Evolutionary conservation across 2,888 invertebrate genomes (phyloP), one percentile per base, ranked within the genome.

Genomic region (Pollenia griseotomentosa): DNA sequence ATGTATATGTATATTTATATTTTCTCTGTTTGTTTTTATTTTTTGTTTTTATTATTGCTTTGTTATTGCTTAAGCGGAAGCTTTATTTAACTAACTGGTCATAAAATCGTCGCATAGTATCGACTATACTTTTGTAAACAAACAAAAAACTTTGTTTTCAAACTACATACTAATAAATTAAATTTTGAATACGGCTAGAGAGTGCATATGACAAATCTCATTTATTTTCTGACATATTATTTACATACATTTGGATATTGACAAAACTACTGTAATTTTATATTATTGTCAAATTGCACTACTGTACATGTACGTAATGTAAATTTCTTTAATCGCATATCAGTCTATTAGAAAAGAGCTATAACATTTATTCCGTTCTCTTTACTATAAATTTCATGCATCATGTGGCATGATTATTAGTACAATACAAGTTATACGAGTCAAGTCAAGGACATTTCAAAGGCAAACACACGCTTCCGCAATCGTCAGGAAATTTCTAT

Each of bases 361-460:
- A 46, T 59, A 73, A 46, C 40, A 23, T 53, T 77, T 65, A 44
- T 66, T 44, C 55, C 44, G 44, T 73, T 73, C 14, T 77, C 23
- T 10, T 2, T 66, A 42, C 23, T 23, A 19, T 33, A 33, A 33
- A 33, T 10, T 33, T 12, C 16, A 59, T 68, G 68, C 48, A 48
- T 10, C 46, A 68, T 68, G 33, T 68, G 23, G 16, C 63, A 55
- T 55, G 10, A 55, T 14, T 61, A 14, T 33, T 51, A 59, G n/a
- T 57, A 11, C 23, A 12, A 63, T 44, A 2, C n/a, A 2, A 77
- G 53, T 66, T 46, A 16, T 59, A 55, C 12, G 81, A 51, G 53
- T 57, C 79, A 70, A 68, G 53, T 81, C 91, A 91, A 91, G 91
- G 91, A 90, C 91, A 83, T 89, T 90, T 89, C 90, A 91, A 91